Percentiles rank a stretch among this genome's conserved stretches.
Evolutionary conservation across 2,888 invertebrate genomes (phyloP).

Genomic region (Lepidochitona cinerea): DNA sequence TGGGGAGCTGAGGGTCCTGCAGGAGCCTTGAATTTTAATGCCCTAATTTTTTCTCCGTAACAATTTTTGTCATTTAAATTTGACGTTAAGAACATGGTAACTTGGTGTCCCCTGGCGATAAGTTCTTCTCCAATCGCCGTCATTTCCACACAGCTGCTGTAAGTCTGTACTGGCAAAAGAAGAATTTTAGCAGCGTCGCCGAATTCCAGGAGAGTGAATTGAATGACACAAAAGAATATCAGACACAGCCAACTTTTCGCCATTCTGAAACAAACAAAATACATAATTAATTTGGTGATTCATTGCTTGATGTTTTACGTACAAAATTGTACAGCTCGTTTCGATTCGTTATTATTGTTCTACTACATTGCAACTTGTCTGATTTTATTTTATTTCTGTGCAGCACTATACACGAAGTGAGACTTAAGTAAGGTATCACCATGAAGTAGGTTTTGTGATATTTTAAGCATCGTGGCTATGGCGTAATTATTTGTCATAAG

Average conservation of each 20-base stretch:
- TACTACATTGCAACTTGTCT: too few species aligned
- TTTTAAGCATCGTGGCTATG: too few species aligned
- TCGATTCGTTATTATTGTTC: too few species aligned
- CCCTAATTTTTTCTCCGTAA: background rate
- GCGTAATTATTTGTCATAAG: too few species aligned
- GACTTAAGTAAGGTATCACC: too few species aligned
- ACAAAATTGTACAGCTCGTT: too few species aligned
- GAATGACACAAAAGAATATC: background rate
- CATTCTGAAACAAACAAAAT: slow-evolving; percentile 7
- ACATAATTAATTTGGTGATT: too few species aligned
- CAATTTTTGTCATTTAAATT: background rate
- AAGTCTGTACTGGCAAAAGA: slow-evolving; percentile 2
- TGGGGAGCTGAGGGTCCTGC: background rate
- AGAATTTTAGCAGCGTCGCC: slow-evolving; percentile 11
- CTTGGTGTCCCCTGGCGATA: slow-evolving; percentile 15
- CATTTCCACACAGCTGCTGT: slow-evolving; percentile 11
- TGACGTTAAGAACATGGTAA: slow-evolving; percentile 1
- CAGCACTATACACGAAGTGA: too few species aligned
- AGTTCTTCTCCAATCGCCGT: slow-evolving; percentile 14
- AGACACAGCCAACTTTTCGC: background rate
- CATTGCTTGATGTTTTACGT: too few species aligned
- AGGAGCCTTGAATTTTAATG: background rate
- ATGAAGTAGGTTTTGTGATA: too few species aligned
- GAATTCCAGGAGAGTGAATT: background rate
- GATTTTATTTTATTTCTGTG: too few species aligned